Evolutionary conservation across 2,797 vertebrate genomes (phyloP), one percentile per base, ranked within the genome.

Genomic region (Silurus aristotelis): DNA sequence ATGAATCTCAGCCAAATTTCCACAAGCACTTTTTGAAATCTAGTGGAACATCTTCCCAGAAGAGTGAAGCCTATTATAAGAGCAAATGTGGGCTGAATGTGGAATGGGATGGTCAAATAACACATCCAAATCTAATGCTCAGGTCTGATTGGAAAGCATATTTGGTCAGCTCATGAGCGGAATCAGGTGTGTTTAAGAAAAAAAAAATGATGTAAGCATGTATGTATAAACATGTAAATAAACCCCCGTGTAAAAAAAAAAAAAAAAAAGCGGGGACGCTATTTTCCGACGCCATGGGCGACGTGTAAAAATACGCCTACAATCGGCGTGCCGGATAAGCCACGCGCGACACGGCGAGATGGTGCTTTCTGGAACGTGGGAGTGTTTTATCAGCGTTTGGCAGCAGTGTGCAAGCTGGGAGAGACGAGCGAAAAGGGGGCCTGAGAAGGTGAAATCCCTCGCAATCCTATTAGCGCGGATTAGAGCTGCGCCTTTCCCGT

Each of bases 381-480:
- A 60, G 63, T 58, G 91, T 92, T 93, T 95, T 95, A 95, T 96
- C 94, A 92, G 93, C 79, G 87, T 82, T 89, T 92, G 91, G 93
- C 95, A 95, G 95, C 92, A 95, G 93, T 91, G 91, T 87, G 13
- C 88, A 89, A 92, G 76, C 92, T 90, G 89, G 83, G 86, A 88
- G 91, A 93, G 89, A 93, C 93, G 90, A 92, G 92, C 91, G 89
- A 93, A 92, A 91, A 92, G 91, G 92, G 92, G 92, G 48, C 48
- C 91, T 91, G 93, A 93, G 93, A 92, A 91, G 93, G 93, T 88
- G 92, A 95, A 95, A 95, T 95, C 93, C 94, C 92, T 93, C 94
- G 91, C 94, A 95, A 95, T 96, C 95, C 94, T 95, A 95, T 95
- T 95, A 95, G 91, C 89, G 88, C 91, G 94, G 95, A 95, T 95